Evolutionary conservation across 2,888 invertebrate genomes (phyloP).

Genomic region (Heliconius sara): DNA sequence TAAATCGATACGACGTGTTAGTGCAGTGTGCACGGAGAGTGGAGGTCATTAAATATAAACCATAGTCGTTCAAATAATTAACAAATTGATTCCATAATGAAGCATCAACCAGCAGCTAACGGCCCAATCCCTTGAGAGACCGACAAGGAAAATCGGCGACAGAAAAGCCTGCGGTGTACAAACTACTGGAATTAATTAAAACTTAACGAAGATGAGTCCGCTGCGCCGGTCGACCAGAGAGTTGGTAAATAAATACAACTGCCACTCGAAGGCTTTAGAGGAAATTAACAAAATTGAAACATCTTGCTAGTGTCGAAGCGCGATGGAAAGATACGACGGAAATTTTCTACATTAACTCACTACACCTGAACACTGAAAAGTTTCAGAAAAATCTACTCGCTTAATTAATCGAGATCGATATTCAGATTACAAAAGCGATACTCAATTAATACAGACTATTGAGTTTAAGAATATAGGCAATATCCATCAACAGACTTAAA

Average conservation of each 20-base stretch:
- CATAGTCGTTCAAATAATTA: conserved; percentile 29
- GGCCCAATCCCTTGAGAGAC: conserved; percentile 28
- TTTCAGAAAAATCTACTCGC: neutral
- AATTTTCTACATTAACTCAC: conserved; percentile 1
- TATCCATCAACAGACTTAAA: neutral
- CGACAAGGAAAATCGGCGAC: conserved; percentile 37
- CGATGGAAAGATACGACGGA: conserved; percentile 30
- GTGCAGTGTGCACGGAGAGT: neutral
- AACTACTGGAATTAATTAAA: conserved; percentile 64
- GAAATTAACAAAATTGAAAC: conserved; percentile 51
- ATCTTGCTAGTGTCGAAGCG: conserved; percentile 49
- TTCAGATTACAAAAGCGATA: neutral
- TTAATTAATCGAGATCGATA: neutral
- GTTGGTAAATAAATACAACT: conserved; percentile 65
- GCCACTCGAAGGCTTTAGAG: conserved; percentile 55
- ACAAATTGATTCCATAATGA: conserved; percentile 42
- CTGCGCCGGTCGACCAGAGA: conserved; percentile 46
- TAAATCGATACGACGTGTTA: neutral
- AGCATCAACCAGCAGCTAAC: conserved; percentile 33
- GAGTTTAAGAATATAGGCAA: neutral
- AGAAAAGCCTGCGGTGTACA: conserved; percentile 39
- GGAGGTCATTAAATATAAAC: conserved; percentile 13
- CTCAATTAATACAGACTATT: neutral
- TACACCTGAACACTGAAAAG: neutral
- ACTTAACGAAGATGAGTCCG: conserved; percentile 58